phyloP scores from a whole-genome alignment of 2,113 vertebrate genomes.

The Podiceps cristatus region DNA sequence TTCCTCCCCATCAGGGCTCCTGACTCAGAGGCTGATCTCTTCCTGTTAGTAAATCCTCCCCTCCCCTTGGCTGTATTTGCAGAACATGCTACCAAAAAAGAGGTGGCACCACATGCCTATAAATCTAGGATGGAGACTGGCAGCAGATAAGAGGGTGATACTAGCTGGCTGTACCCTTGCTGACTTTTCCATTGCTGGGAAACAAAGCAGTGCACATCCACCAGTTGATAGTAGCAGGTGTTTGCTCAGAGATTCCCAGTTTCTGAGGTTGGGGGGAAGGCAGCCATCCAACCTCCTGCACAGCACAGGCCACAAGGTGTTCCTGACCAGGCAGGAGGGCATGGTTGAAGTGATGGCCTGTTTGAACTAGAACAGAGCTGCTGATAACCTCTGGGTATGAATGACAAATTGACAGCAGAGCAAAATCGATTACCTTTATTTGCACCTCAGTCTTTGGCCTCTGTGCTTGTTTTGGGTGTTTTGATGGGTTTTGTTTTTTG shows the following conservation, averaged over 20 bases:
- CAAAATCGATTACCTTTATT: background rate
- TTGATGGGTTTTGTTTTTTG: too few relatives aligned
- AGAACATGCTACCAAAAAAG: background rate
- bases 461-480: background rate
- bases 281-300: background rate
- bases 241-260: background rate
- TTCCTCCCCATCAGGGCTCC: constrained; percentile 9
- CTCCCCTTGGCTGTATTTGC: constrained; percentile 35
- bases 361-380: background rate
- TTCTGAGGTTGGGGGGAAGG: background rate
- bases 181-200: background rate
- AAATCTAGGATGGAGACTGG: constrained; percentile 5
- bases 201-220: background rate
- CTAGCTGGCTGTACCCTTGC: background rate
- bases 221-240: background rate
- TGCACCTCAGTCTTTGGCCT: background rate
- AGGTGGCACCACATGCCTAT: constrained; percentile 14
- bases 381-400: background rate
- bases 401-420: background rate
- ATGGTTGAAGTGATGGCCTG: background rate
- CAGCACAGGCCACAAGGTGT: background rate
- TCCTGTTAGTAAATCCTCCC: constrained; percentile 39
- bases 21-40: constrained; percentile 60
- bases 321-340: background rate
- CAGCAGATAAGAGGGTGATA: background rate